These are phyloP conservation scores for Eupithecia centaureata DNA, from an alignment of 2,888 invertebrate species.

Conservation along the genomic window DNA sequence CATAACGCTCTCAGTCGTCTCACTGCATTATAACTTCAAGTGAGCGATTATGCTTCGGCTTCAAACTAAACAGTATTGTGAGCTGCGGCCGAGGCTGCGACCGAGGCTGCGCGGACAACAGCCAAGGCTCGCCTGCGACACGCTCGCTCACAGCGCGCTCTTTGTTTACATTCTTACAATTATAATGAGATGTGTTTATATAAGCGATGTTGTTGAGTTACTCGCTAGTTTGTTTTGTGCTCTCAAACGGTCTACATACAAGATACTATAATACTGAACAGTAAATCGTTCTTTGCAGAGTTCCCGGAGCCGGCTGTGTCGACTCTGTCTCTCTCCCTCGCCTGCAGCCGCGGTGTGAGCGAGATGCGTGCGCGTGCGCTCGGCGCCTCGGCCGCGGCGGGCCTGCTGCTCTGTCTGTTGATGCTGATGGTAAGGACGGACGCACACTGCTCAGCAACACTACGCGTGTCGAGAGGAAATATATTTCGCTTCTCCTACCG, in stretches of 20 bases:
- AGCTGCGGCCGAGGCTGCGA: too few species aligned
- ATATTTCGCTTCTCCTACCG: too few species aligned
- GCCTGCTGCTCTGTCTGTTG: neutral
- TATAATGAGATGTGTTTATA: neutral
- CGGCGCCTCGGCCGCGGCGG: neutral
- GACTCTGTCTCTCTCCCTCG: too few species aligned
- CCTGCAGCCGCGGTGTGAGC: neutral
- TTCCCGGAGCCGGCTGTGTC: too few species aligned
- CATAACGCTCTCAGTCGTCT: too few species aligned
- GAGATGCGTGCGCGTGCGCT: neutral
- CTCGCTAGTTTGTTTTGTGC: neutral
- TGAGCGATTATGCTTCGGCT: too few species aligned
- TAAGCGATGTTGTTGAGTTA: neutral
- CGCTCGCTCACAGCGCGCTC: neutral
- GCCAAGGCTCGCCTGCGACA: neutral
- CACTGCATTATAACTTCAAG: too few species aligned
- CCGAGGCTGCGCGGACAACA: too few species aligned
- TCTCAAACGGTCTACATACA: too few species aligned
- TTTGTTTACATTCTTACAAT: neutral
- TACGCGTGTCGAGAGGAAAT: too few species aligned
- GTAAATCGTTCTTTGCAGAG: neutral
- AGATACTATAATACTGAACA: too few species aligned
- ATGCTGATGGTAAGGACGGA: neutral
- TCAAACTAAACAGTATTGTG: neutral
- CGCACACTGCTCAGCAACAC: too few species aligned